Conservation (phyloP, 2,888 invertebrate species). For the Cantharis flavilabris region DNA sequence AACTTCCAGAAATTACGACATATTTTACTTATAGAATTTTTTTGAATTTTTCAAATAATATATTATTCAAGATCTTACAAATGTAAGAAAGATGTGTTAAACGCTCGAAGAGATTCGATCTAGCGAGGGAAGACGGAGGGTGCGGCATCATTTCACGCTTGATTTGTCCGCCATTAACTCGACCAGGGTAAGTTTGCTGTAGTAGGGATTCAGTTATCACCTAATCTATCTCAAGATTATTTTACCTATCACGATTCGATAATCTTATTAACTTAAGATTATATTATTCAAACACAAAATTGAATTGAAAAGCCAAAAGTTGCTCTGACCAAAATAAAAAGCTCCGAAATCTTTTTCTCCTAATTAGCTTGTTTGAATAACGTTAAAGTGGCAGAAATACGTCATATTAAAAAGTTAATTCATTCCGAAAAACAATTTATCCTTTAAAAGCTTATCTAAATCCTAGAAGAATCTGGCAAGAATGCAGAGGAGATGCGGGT, state of each 20-base stretch:
- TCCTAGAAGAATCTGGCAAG: constrained; percentile 38
- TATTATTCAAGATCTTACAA: constrained; percentile 16
- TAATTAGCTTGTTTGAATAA: not conserved
- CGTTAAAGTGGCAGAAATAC: not conserved
- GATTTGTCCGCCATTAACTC: constrained; percentile 33
- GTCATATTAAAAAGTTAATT: constrained; percentile 20
- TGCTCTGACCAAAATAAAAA: not conserved
- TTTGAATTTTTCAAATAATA: constrained; percentile 4
- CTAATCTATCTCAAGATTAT: constrained; percentile 25
- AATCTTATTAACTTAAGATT: constrained; percentile 14
- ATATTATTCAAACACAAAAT: constrained; percentile 9
- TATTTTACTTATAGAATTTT: not conserved
- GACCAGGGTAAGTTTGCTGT: constrained; percentile 12
- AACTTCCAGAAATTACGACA: not conserved
- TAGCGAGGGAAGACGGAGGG: constrained; percentile 8
- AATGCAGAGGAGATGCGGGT: constrained; percentile 42
- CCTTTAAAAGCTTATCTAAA: constrained; percentile 24
- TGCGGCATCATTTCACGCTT: constrained; percentile 33
- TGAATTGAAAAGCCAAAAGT: not conserved
- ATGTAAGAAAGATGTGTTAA: constrained; percentile 25
- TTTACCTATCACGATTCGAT: constrained; percentile 22
- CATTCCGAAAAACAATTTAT: constrained; percentile 26
- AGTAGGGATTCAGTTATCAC: constrained; percentile 18
- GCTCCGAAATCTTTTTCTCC: not conserved
- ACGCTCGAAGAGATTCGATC: constrained; percentile 25